phyloP scores from a whole-genome alignment of 2,797 vertebrate species.

The Natrix natrix region DNA sequence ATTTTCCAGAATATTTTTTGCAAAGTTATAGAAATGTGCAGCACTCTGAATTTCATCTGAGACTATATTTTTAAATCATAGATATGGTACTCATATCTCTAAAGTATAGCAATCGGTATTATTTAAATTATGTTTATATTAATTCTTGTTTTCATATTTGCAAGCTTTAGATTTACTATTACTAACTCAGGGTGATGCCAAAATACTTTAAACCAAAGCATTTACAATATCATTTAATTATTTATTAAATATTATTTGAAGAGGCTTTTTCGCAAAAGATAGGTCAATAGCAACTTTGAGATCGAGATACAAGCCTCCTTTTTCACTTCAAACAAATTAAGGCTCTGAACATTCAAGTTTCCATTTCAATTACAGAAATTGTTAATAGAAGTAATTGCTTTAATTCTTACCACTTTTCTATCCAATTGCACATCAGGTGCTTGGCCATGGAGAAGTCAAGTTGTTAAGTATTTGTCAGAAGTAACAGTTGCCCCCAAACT shows the following conservation, averaged over 20 bases:
- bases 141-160: neutral
- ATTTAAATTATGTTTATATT: neutral
- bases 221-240: conserved; percentile 1
- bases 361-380: neutral
- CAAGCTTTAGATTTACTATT: neutral
- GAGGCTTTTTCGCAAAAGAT: neutral
- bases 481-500: neutral
- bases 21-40: neutral
- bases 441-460: neutral
- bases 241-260: neutral
- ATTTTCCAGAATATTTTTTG: neutral
- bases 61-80: neutral
- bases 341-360: neutral
- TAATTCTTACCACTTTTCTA: neutral
- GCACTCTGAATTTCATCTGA: neutral
- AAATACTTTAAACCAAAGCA: neutral
- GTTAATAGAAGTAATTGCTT: neutral
- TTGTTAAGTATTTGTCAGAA: neutral
- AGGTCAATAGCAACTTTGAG: neutral
- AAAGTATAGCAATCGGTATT: neutral
- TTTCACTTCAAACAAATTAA: neutral
- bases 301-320: neutral
- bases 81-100: neutral
- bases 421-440: neutral
- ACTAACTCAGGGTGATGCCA: neutral